Evolutionary conservation across 1,140 invertebrate genomes (phyloP).

Genomic region (Eupristina koningsbergeri): DNA sequence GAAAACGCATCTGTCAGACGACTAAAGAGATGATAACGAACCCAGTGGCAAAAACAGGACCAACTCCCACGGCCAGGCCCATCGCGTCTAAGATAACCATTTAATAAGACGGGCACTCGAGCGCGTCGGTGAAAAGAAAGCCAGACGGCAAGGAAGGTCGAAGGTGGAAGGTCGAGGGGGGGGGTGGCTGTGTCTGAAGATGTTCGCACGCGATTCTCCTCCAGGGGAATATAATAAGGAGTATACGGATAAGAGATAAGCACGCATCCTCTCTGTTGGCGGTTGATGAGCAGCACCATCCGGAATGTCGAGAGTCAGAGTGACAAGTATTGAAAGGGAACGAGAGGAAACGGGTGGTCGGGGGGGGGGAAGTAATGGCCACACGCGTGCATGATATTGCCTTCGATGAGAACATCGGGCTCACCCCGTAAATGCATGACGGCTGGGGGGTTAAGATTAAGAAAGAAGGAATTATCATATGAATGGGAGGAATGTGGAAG

Average conservation of each 20-base stretch:
- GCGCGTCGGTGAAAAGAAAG: neutral
- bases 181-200: neutral
- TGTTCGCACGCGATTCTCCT: constrained; percentile 48
- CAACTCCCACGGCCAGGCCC: neutral
- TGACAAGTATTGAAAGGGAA: neutral
- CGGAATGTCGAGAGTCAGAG: no score
- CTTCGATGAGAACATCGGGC: neutral
- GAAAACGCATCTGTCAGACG: neutral
- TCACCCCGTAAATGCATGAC: neutral
- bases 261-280: no score
- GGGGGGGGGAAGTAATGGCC: neutral
- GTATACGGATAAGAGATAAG: constrained; percentile 37
- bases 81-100: constrained; percentile 39
- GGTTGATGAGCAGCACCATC: neutral
- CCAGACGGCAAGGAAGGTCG: neutral
- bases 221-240: constrained; percentile 41
- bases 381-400: no score
- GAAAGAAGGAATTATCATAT: neutral
- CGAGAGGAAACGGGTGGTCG: neutral
- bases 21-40: neutral
- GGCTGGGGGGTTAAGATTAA: neutral
- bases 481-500: neutral
- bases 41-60: no score
- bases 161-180: neutral
- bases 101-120: constrained; percentile 33